Base-by-base conservation (phyloP, 2,888 invertebrate genomes). In the Nomada ferruginata region DNA sequence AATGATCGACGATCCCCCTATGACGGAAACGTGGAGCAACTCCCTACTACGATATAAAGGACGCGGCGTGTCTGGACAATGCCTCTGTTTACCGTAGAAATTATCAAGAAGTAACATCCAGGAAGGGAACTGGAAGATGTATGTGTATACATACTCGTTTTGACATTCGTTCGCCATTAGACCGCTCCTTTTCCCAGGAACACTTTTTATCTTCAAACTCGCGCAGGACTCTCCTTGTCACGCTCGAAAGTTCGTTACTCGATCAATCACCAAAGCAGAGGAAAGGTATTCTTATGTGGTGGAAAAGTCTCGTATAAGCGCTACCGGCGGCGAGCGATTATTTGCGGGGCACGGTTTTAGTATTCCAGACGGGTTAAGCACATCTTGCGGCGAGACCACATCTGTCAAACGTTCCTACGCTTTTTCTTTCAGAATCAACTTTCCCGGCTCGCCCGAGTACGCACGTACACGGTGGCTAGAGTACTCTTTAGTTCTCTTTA, bases 41-140 rank as follows among this genome's bases (percentile, higher is more conserved):
- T 57, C 71, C 81, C 76, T 59, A 10, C 42, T 36, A 44, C 44
- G 66, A 79, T 36, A 85, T 82, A 77, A 89, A 83, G 29, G 75
- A 60, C 23, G 50, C 70, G 53, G 57, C 7, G 26, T 20, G 7
- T 10, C 50, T 47, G 80, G 82, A 86, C 86, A 88, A 86, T 59
- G 69, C 10, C 61, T 71, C 73, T 85, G 85, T 90, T 90, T 90
- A 87, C 81, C 85, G 60, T 79, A 64, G 75, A 90, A 90, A 90
- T 89, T 89, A 89, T 86, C 87, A 75, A 66, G 74, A 75, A 66
- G 74, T 84, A 74, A 63, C 71, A 61, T 9, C 20, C 47, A 13
- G 65, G 63, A 61, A 68, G 78, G 76, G 76, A 55, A 36, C 2
- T n/a, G 5, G 69, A 52, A 60, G 57, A 79, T 20, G 5, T n/a